A percentile compares a stretch with the other conserved stretches of the same genome.
Conservation (phyloP, 2,888 invertebrate genomes). For the Amphipoea lucens region DNA sequence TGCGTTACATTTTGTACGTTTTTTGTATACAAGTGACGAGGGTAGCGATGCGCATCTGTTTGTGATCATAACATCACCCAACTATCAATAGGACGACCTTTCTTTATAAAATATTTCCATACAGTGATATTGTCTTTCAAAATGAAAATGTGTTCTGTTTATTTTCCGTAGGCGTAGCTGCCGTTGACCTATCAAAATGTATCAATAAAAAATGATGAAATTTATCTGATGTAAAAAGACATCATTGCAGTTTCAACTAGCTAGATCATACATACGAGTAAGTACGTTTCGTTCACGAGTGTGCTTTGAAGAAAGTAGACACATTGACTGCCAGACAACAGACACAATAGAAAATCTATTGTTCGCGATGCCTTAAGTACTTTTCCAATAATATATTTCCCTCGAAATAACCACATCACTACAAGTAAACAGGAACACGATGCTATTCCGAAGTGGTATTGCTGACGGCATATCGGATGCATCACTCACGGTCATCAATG, state of each 20-base stretch:
- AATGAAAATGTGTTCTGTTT: background rate
- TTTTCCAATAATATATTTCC: background rate
- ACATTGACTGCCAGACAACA: no score
- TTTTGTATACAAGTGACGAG: slow-evolving; percentile 57
- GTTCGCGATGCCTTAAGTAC: no score
- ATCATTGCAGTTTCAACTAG: background rate
- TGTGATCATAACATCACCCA: slow-evolving; percentile 39
- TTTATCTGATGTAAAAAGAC: background rate
- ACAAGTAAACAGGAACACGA: background rate
- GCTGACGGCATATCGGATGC: background rate
- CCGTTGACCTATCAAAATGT: background rate
- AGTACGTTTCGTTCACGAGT: background rate
- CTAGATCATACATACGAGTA: no score
- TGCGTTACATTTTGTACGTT: slow-evolving; percentile 13
- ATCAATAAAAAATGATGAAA: no score
- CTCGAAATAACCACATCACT: background rate
- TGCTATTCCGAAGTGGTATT: background rate
- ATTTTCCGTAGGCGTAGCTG: background rate
- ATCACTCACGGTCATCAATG: background rate
- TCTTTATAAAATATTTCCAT: slow-evolving; percentile 22
- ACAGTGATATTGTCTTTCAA: slow-evolving; percentile 19
- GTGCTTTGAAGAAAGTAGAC: background rate
- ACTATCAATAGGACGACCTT: slow-evolving; percentile 14
- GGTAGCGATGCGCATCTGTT: slow-evolving; percentile 46
- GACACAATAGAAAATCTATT: no score